A percentile compares a stretch with the other conserved stretches of the same genome.
Evolutionary conservation across 2,888 invertebrate genomes (phyloP).

Genomic region (Lycocerus yunnanus): DNA sequence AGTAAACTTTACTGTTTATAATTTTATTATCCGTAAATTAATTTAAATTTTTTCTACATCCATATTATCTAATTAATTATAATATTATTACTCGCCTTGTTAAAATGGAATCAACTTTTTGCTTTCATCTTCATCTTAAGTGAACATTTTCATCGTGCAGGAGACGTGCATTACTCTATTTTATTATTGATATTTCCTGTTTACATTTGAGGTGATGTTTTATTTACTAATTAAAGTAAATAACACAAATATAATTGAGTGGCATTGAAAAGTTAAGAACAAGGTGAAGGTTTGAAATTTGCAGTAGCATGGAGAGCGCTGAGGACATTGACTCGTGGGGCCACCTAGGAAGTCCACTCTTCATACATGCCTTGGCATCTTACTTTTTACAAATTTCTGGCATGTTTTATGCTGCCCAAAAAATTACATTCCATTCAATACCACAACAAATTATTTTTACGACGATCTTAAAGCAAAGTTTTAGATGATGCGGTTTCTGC

Average conservation of each 20-base stretch:
- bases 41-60: not conserved
- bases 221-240: conserved; percentile 14
- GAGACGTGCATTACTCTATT: not conserved
- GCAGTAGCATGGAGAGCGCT: conserved; percentile 34
- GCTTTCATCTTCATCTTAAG: not conserved
- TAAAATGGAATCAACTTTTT: not conserved
- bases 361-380: conserved; percentile 13
- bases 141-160: not conserved
- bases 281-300: conserved; percentile 42
- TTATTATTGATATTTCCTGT: not conserved
- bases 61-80: not conserved
- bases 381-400: conserved; percentile 8
- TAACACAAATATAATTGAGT: conserved; percentile 19
- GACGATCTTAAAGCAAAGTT: not conserved
- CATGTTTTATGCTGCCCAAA: not conserved
- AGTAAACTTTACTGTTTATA: not conserved
- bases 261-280: conserved; percentile 31
- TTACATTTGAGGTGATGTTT: conserved; percentile 6
- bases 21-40: not conserved
- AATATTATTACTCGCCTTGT: not conserved
- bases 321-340: conserved; percentile 32
- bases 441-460: not conserved
- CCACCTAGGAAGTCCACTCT: conserved; percentile 29
- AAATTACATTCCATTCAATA: not conserved
- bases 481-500: not conserved